Evolutionary conservation across 2,797 vertebrate species (phyloP).

Genomic region (Lates japonicus): DNA sequence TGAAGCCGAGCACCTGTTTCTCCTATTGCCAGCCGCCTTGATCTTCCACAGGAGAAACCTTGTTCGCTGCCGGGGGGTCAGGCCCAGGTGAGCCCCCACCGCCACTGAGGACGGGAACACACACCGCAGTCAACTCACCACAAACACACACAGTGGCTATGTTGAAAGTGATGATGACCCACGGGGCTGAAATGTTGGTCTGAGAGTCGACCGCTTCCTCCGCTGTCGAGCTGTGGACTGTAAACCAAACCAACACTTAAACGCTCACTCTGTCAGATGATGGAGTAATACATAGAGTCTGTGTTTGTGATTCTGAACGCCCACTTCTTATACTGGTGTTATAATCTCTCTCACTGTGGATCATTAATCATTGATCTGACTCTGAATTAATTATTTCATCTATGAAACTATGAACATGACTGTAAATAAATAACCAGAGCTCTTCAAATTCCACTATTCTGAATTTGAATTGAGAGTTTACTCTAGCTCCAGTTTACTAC

Average conservation of each 20-base stretch:
- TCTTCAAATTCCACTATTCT: too few species aligned
- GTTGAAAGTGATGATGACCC: constrained; percentile 15
- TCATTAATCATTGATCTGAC: too few species aligned
- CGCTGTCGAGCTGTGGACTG: constrained; percentile 66
- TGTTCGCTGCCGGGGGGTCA: rapidly evolving
- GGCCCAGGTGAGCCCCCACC: neutral
- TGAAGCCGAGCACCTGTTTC: constrained; percentile 20
- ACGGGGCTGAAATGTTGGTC: constrained; percentile 45
- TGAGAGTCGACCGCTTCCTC: constrained; percentile 9
- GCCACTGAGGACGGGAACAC: constrained; percentile 37
- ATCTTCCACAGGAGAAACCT: constrained; percentile 37
- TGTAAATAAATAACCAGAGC: too few species aligned
- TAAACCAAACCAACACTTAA: neutral
- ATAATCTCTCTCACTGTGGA: too few species aligned
- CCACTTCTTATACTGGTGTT: too few species aligned
- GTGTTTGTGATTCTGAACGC: too few species aligned
- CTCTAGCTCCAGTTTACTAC: too few species aligned
- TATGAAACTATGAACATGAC: too few species aligned
- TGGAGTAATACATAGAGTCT: too few species aligned
- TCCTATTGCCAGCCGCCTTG: constrained; percentile 59
- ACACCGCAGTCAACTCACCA: neutral
- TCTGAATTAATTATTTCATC: too few species aligned
- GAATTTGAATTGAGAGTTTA: too few species aligned
- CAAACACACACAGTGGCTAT: neutral
- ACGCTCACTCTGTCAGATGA: too few species aligned